Conservation (phyloP, 2,797 vertebrate genomes). For the Amphiprion clarkii region DNA sequence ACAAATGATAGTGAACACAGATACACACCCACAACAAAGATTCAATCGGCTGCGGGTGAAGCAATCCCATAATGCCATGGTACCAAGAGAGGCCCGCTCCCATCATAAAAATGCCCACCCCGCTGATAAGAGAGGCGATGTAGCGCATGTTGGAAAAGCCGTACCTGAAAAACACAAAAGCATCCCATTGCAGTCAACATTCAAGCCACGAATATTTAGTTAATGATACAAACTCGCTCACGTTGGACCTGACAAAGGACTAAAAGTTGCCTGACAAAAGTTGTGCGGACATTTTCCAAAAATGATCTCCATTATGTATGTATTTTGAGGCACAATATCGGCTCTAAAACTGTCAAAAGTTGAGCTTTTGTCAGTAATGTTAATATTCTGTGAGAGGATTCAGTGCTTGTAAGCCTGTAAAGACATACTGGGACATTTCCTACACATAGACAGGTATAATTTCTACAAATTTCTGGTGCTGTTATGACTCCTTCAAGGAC, state of each 20-base stretch:
- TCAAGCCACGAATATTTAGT: neutral
- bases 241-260: neutral
- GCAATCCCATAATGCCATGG: slow-evolving; percentile 95
- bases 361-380: too few species aligned
- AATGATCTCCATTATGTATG: too few species aligned
- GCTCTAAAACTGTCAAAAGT: neutral
- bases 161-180: slow-evolving; percentile 84
- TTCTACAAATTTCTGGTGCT: too few species aligned
- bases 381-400: too few species aligned
- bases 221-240: neutral
- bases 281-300: neutral
- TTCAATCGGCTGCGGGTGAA: slow-evolving; percentile 95
- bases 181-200: neutral
- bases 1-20: neutral
- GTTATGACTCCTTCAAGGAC: neutral
- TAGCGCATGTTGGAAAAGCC: slow-evolving; percentile 99
- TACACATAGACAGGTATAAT: too few species aligned
- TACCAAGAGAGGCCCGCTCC: slow-evolving; percentile 99
- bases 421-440: too few species aligned
- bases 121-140: slow-evolving; percentile 97
- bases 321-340: neutral
- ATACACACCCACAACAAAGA: slow-evolving; percentile 95
- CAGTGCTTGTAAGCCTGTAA: too few species aligned
- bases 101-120: slow-evolving; percentile 99
- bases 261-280: neutral